phyloP scores from a whole-genome alignment of 2,113 vertebrate species.

The Oriolus oriolus region DNA sequence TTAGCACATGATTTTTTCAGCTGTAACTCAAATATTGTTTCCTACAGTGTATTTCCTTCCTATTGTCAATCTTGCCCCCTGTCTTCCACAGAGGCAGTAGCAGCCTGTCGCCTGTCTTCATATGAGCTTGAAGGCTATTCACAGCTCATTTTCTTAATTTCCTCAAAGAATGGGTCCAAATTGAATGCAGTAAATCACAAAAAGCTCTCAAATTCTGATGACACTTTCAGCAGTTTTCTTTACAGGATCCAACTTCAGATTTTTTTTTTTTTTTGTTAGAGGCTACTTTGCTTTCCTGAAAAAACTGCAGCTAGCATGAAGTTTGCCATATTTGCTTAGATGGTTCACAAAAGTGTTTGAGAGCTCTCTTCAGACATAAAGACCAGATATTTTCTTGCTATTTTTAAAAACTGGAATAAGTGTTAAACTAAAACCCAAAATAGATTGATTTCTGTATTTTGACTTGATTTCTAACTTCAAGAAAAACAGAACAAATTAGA shows the following conservation, averaged over 20 bases:
- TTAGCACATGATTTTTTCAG: not conserved
- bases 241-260: not conserved
- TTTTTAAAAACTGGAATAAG: not conserved
- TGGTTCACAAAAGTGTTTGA: not conserved
- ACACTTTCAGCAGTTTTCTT: not conserved
- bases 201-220: not conserved
- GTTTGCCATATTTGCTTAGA: not conserved
- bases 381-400: not conserved
- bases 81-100: not conserved
- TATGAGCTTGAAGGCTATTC: not conserved
- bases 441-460: not conserved
- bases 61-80: not conserved
- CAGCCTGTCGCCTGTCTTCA: not conserved
- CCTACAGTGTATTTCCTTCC: not conserved
- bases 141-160: not conserved
- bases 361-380: not conserved
- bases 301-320: not conserved
- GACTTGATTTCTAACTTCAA: not conserved
- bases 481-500: not conserved
- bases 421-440: not conserved
- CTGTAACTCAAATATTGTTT: not conserved
- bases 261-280: not conserved
- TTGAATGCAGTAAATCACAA: not conserved
- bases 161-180: not conserved
- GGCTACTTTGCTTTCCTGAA: not conserved